Evolutionary conservation across 2,797 vertebrate genomes (phyloP).

Genomic region (Gymnocypris eckloni): DNA sequence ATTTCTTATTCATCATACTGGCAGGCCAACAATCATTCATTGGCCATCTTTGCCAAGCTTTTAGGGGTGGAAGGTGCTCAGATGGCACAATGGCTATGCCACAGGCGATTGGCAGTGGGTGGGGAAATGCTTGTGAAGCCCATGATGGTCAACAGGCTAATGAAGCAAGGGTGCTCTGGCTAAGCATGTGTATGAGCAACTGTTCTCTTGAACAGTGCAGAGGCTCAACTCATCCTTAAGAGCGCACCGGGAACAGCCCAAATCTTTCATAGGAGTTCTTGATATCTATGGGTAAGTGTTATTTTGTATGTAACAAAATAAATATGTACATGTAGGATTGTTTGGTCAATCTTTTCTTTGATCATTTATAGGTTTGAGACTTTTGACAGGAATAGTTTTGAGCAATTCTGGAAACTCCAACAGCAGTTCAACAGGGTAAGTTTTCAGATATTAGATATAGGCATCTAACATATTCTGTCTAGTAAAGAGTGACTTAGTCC

Average conservation of each 20-base stretch:
- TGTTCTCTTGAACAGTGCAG: constrained; percentile 81
- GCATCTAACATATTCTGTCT: neutral
- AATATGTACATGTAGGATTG: neutral
- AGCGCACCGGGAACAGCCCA: constrained; percentile 62
- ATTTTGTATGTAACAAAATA: neutral
- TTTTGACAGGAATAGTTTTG: constrained; percentile 85
- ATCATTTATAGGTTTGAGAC: constrained; percentile 80
- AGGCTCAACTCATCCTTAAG: constrained; percentile 78
- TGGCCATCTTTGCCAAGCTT: constrained; percentile 77
- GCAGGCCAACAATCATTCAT: constrained; percentile 73
- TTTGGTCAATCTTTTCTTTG: neutral
- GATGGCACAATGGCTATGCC: constrained; percentile 82
- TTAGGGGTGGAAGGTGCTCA: constrained; percentile 77
- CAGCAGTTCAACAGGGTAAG: constrained; percentile 85
- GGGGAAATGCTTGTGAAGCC: constrained; percentile 80
- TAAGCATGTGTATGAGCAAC: constrained; percentile 80
- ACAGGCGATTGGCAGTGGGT: constrained; percentile 77
- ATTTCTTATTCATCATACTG: constrained; percentile 7
- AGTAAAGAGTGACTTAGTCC: neutral
- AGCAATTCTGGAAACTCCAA: constrained; percentile 87
- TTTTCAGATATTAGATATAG: neutral
- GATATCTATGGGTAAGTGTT: constrained; percentile 81
- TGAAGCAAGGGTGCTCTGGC: constrained; percentile 78
- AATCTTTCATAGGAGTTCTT: constrained; percentile 79
- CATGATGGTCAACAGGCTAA: constrained; percentile 76